Evolutionary conservation across 1,140 invertebrate genomes (phyloP).

Genomic region (Thaumatotibia leucotreta): DNA sequence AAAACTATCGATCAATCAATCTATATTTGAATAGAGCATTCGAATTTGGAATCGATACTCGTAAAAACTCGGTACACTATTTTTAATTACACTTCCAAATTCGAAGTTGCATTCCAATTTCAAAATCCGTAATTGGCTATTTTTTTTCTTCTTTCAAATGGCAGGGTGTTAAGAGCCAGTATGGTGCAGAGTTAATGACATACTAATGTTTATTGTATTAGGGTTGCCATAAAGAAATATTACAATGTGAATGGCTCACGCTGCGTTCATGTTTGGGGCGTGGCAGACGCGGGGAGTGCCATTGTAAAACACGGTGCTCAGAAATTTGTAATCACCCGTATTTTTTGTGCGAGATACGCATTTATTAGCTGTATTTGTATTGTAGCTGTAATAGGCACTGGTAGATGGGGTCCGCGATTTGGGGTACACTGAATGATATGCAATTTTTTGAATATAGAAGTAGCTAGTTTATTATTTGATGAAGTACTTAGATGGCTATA

Average conservation of each 20-base stretch:
- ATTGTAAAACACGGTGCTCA: slow-evolving; percentile 58
- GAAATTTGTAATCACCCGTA: slow-evolving; percentile 62
- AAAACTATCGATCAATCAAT: slow-evolving; percentile 70
- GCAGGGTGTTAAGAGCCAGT: slow-evolving; percentile 60
- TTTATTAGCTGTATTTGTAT: slow-evolving; percentile 12
- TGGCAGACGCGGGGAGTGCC: slow-evolving; percentile 48
- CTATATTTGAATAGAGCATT: slow-evolving; percentile 56
- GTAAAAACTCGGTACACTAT: slow-evolving; percentile 6
- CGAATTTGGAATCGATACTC: slow-evolving; percentile 17
- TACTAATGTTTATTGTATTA: slow-evolving; percentile 73
- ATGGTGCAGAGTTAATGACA: slow-evolving; percentile 64
- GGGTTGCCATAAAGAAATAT: slow-evolving; percentile 62
- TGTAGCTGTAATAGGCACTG: background rate
- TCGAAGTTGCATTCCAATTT: slow-evolving; percentile 16
- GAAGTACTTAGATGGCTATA: no score
- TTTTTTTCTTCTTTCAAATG: slow-evolving; percentile 33
- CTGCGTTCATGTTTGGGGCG: slow-evolving; percentile 71
- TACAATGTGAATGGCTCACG: slow-evolving; percentile 67
- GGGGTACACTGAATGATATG: background rate
- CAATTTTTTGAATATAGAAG: background rate
- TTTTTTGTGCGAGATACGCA: slow-evolving; percentile 26
- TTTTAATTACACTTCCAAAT: slow-evolving; percentile 13
- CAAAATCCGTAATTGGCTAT: slow-evolving; percentile 31
- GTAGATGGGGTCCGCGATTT: slow-evolving; percentile 9
- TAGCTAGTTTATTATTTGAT: background rate